Conservation (phyloP, 2,888 invertebrate species). For the Allygus modestus region DNA sequence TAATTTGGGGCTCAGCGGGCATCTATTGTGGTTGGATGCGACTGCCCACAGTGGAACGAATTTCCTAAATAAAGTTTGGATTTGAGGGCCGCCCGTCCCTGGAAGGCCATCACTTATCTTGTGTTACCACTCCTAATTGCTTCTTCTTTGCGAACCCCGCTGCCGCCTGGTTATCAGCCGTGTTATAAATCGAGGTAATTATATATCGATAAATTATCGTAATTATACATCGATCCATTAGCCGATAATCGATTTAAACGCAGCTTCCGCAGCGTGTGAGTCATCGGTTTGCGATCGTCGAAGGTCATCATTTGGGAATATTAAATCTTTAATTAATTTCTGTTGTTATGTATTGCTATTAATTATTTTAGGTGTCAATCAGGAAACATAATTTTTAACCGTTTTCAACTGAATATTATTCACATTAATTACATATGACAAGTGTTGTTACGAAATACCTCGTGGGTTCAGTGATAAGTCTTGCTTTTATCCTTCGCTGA, state of each 20-base stretch:
- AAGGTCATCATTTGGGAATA: too few species aligned
- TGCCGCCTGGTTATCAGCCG: conserved; percentile 17
- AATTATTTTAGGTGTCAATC: too few species aligned
- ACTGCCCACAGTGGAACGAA: conserved; percentile 58
- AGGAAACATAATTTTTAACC: too few species aligned
- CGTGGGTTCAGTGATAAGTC: too few species aligned
- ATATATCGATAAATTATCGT: conserved; percentile 14
- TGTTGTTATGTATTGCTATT: too few species aligned
- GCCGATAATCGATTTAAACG: conserved; percentile 30
- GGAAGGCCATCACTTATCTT: conserved; percentile 42
- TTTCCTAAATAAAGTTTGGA: conserved; percentile 59
- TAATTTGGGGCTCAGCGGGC: conserved; percentile 31
- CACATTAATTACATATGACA: too few species aligned
- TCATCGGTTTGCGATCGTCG: background rate
- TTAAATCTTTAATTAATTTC: too few species aligned
- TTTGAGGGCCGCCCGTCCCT: conserved; percentile 10
- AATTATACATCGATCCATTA: conserved; percentile 45
- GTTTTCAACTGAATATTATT: too few species aligned
- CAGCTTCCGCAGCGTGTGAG: conserved; percentile 34
- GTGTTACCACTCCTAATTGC: conserved; percentile 51
- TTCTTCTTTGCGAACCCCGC: conserved; percentile 18
- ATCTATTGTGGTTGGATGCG: conserved; percentile 32
- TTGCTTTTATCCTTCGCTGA: too few species aligned
- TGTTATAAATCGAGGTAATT: conserved; percentile 38
- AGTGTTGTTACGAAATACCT: too few species aligned